A percentile compares a stretch with the other conserved stretches of the same genome.
Conservation (phyloP, 2,113 vertebrate species). For the Trinectes maculatus region DNA sequence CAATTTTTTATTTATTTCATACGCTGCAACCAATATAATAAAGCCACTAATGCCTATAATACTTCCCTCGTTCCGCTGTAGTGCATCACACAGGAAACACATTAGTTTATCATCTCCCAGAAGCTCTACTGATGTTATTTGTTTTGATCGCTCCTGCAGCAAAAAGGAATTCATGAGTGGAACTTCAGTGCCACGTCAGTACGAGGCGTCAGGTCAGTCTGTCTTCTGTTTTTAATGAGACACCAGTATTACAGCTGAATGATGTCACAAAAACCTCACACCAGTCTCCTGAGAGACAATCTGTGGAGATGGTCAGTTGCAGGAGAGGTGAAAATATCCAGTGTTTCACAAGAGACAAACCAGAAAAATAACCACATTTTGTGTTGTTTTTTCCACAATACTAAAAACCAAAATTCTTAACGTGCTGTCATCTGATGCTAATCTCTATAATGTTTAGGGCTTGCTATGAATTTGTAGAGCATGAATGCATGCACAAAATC, state of each 20-base stretch:
- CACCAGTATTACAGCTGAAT: not conserved
- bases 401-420: no score
- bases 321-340: no score
- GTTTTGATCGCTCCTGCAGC: conserved; percentile 54
- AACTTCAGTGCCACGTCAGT: conserved; percentile 92
- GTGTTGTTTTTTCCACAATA: no score
- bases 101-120: not conserved
- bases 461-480: no score
- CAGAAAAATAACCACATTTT: no score
- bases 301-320: no score
- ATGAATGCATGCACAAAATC: no score
- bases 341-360: not conserved
- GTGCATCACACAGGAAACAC: not conserved
- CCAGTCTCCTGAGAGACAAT: not conserved
- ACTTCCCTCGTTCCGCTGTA: not conserved
- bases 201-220: conserved; percentile 89
- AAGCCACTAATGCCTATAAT: conserved; percentile 3
- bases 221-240: conserved; percentile 1
- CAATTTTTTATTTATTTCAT: not conserved
- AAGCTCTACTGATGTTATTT: conserved; percentile 30
- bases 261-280: conserved; percentile 11
- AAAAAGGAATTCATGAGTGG: conserved; percentile 97
- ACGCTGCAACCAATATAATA: not conserved
- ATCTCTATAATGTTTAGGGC: no score
- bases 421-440: no score